These are phyloP conservation scores for Piaya cayana DNA, from an alignment of 2,113 vertebrate species.

Conservation along the genomic window DNA sequence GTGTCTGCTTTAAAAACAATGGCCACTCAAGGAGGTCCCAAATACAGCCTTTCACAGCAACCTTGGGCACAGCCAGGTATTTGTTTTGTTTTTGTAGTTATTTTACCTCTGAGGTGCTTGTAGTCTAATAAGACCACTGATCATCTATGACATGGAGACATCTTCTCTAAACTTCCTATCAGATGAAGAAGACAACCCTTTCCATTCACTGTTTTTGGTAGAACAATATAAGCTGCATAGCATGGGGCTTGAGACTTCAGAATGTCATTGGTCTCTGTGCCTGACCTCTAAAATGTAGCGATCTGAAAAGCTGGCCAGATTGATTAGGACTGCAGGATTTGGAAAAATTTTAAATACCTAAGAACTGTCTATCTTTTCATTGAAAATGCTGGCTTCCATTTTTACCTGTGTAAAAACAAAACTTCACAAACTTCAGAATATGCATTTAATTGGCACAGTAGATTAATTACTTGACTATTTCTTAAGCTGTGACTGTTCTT, in stretches of 20 bases:
- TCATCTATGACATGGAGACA: background rate
- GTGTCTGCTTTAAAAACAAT: slow-evolving; percentile 91
- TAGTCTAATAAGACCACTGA: background rate
- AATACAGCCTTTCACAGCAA: slow-evolving; percentile 90
- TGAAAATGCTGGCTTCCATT: background rate
- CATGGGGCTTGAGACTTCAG: background rate
- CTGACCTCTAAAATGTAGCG: background rate
- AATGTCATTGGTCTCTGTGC: background rate
- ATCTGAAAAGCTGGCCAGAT: background rate
- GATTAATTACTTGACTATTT: background rate
- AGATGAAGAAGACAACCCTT: background rate
- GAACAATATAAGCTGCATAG: background rate
- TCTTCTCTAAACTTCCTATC: background rate
- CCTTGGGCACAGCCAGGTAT: slow-evolving; percentile 97
- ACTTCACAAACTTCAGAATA: background rate
- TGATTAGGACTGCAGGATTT: background rate
- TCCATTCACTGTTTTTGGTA: background rate
- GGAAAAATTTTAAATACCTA: background rate
- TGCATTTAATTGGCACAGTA: background rate
- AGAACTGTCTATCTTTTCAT: background rate
- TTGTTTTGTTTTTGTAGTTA: background rate
- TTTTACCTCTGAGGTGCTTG: background rate
- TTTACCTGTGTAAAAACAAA: background rate
- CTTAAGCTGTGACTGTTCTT: background rate
- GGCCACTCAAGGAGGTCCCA: slow-evolving; percentile 93